Evolutionary conservation across 2,888 invertebrate genomes (phyloP), one percentile per base, ranked within the genome.

Genomic region (Bimastos eiseni): DNA sequence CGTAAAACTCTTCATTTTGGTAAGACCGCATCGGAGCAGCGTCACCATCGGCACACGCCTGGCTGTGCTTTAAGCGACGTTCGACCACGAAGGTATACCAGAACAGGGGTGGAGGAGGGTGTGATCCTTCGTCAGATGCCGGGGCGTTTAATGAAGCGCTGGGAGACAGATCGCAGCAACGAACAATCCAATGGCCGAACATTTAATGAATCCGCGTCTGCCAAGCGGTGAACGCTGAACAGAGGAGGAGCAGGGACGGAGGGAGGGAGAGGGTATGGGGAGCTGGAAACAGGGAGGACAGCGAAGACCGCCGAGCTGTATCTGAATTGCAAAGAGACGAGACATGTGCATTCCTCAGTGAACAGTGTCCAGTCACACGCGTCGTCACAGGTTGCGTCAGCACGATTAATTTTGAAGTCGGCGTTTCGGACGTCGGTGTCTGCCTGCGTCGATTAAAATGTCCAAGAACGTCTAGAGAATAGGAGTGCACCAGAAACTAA

Each of bases 31-130:
- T 70, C 70, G n/a, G 70, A 70, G 17, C 70, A 1, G 70, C 30
- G n/a, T 70, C n/a, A 13, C n/a, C 70, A 70, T n/a, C 70, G 70
- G 24, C n/a, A n/a, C 13, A 70, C n/a, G 70, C 70, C 30, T n/a
- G 70, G 70, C 70, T 70, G 70, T 70, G 70, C 70, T n/a, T 70
- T 70, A 70, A 17, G 70, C n/a, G n/a, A n/a, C n/a, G 70, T 70
- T 70, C 70, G 70, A 70, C n/a, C n/a, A n/a, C 70, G 30, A 70
- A 70, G 70, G 70, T 70, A 70, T 2, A 30, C 70, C 30, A n/a
- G 13, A 4, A 70, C 70, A n/a, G 70, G 49, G 70, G 70, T 30
- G 30, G 70, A 70, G 11, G 70, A 70, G 30, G 70, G 70, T 30
- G n/a, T n/a, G n/a, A 70, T 70, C 70, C 70, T 30, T 70, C 70